phyloP scores from a whole-genome alignment of 2,113 vertebrate genomes.

The Hippocampus guttulatus region DNA sequence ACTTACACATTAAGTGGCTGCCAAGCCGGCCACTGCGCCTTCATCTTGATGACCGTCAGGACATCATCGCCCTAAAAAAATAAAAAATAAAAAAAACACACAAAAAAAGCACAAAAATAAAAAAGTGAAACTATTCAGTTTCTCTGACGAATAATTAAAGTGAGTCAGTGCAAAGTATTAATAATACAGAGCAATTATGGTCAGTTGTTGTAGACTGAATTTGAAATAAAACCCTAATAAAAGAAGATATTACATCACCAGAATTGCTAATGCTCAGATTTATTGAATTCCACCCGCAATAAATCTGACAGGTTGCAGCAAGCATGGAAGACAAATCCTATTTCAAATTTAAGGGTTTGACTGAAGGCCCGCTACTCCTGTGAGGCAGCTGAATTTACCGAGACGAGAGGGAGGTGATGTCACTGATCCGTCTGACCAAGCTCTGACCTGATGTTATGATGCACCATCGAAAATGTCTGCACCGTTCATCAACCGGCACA shows the following conservation, averaged over 20 bases:
- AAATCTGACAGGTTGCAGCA: constrained; percentile 32
- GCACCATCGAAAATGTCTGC: neutral
- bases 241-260: neutral
- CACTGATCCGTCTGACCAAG: neutral
- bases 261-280: constrained; percentile 9
- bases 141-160: neutral
- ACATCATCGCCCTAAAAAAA: constrained; percentile 88
- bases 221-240: neutral
- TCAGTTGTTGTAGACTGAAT: neutral
- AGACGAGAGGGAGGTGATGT: neutral
- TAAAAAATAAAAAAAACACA: constrained; percentile 23
- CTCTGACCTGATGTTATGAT: neutral
- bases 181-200: neutral
- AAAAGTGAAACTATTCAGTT: neutral
- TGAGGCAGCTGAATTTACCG: neutral
- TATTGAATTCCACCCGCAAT: constrained; percentile 22
- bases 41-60: constrained; percentile 98
- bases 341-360: constrained; percentile 24
- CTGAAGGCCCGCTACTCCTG: constrained; percentile 8
- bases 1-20: constrained; percentile 98
- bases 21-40: constrained; percentile 99
- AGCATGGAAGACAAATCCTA: constrained; percentile 23
- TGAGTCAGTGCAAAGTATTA: neutral
- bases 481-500: neutral
- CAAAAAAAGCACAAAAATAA: constrained; percentile 37